phyloP scores from a whole-genome alignment of 2,797 vertebrate genomes.

The Sebastes nivosus region DNA sequence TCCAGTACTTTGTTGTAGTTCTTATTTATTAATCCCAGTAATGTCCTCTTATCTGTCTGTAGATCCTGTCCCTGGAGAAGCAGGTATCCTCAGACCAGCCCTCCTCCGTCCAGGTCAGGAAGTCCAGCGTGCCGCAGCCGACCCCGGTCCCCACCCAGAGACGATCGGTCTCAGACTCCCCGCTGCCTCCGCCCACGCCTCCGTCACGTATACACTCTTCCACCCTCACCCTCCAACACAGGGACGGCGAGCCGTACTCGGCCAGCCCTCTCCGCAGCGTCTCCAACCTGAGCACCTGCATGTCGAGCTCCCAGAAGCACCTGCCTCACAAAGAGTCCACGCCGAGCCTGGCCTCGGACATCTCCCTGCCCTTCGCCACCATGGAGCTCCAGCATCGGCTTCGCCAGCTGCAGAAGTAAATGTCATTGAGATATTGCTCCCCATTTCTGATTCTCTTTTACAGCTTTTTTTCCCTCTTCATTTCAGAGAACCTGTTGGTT shows the following conservation, averaged over 20 bases:
- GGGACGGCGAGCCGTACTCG: constrained; percentile 69
- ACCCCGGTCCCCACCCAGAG: constrained; percentile 50
- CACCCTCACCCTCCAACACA: constrained; percentile 67
- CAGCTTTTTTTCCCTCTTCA: not conserved
- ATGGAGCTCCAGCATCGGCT: constrained; percentile 93
- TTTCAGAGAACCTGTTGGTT: not conserved
- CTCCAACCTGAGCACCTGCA: constrained; percentile 82
- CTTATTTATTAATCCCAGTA: not conserved
- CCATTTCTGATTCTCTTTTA: not conserved
- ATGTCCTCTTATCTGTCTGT: not conserved
- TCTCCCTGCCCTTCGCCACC: constrained; percentile 91
- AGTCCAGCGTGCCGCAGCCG: constrained; percentile 79
- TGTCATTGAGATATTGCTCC: not conserved
- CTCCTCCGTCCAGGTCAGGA: constrained; percentile 90
- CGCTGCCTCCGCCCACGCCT: constrained; percentile 55
- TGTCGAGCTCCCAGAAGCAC: constrained; percentile 87
- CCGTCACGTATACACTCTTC: constrained; percentile 55
- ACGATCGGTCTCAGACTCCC: constrained; percentile 58
- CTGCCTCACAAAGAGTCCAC: constrained; percentile 90
- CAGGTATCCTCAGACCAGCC: constrained; percentile 86
- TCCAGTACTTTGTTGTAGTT: not conserved
- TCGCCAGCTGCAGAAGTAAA: constrained; percentile 93
- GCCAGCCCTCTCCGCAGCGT: constrained; percentile 82
- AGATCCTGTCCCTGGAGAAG: constrained; percentile 93
- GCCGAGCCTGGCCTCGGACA: constrained; percentile 93